Percentiles rank a stretch among this genome's conserved stretches.
phyloP scores from a whole-genome alignment of 2,888 invertebrate species.

The Hydriomena furcata region DNA sequence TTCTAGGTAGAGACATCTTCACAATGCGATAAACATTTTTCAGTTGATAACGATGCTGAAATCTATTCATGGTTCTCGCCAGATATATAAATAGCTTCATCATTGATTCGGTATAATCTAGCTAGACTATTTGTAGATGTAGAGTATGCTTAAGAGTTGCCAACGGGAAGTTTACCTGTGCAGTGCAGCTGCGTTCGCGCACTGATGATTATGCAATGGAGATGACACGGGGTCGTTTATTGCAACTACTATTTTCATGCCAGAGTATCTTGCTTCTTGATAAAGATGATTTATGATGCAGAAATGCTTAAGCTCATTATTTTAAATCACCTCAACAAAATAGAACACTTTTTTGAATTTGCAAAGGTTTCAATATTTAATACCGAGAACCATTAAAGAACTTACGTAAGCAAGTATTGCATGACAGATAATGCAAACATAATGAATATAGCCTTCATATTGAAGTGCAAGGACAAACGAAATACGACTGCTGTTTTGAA shows the following conservation, averaged over 20 bases:
- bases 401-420: no score
- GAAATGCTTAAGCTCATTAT: no score
- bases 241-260: background rate
- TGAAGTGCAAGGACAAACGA: constrained; percentile 5
- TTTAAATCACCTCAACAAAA: no score
- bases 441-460: constrained; percentile 5
- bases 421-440: background rate
- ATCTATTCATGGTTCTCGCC: background rate
- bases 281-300: no score
- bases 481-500: background rate
- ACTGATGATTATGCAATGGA: constrained; percentile 14
- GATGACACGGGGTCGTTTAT: constrained; percentile 5
- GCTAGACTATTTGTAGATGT: constrained; percentile 22
- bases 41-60: background rate
- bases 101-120: constrained; percentile 28
- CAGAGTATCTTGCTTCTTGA: background rate
- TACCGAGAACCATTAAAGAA: no score
- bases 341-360: no score
- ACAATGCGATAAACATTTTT: background rate
- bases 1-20: no score
- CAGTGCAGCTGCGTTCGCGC: constrained; percentile 14
- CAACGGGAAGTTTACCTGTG: constrained; percentile 31
- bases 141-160: constrained; percentile 29
- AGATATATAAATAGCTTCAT: constrained; percentile 7
- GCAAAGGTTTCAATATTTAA: no score